These are phyloP conservation scores for Lamellibrachia satsuma DNA, from an alignment of 2,888 invertebrate genomes.

Conservation along the genomic window DNA sequence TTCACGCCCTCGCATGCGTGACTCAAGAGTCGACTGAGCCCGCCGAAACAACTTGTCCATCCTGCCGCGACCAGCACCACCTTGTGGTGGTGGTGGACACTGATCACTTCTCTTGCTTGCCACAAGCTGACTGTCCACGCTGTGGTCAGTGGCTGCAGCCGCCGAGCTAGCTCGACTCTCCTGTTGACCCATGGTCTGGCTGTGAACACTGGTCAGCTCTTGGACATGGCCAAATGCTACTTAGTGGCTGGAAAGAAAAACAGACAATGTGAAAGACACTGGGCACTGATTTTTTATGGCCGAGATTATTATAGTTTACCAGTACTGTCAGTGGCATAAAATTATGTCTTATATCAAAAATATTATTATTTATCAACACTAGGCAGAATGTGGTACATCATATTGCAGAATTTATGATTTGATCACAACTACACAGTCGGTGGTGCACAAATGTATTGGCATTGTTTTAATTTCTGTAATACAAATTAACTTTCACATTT, in stretches of 20 bases:
- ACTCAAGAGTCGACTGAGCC: slow-evolving; percentile 32
- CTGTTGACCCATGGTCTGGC: slow-evolving; percentile 32
- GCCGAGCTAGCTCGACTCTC: slow-evolving; percentile 32
- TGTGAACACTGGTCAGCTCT: not conserved
- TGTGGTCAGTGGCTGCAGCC: slow-evolving; percentile 23
- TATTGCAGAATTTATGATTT: too few relatives aligned
- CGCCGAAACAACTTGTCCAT: slow-evolving; percentile 40
- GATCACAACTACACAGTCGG: too few relatives aligned
- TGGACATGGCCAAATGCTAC: not conserved
- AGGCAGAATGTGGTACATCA: too few relatives aligned
- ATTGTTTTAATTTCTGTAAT: too few relatives aligned
- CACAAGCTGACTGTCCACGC: not conserved
- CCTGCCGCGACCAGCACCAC: slow-evolving; percentile 24
- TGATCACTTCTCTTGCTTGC: slow-evolving; percentile 17
- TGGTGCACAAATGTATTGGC: too few relatives aligned
- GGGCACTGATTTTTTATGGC: not conserved
- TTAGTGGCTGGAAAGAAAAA: not conserved
- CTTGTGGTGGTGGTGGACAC: not conserved
- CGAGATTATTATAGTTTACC: too few relatives aligned
- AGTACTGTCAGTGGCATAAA: too few relatives aligned
- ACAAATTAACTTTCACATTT: too few relatives aligned
- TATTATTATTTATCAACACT: too few relatives aligned
- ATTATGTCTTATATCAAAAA: too few relatives aligned
- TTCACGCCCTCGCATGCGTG: slow-evolving; percentile 32
- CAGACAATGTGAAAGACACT: not conserved